Evolutionary conservation across 2,888 invertebrate species (phyloP).

Genomic region (Limnephilus auricula): DNA sequence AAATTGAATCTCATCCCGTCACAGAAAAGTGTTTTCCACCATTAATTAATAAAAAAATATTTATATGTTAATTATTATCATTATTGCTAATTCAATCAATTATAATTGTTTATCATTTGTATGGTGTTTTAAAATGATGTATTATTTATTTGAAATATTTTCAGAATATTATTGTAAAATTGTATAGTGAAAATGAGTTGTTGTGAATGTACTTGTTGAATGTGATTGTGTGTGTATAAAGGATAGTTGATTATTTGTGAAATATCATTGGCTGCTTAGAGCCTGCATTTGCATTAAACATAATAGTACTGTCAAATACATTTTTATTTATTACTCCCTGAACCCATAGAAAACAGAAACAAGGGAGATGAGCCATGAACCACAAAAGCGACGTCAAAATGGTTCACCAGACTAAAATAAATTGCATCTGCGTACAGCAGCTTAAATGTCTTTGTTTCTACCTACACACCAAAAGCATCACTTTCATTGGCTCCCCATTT

Average conservation of each 20-base stretch:
- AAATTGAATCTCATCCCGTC: constrained; percentile 54
- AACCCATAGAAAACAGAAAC: no score
- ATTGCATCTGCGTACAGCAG: no score
- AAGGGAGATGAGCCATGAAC: no score
- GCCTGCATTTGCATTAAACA: constrained; percentile 63
- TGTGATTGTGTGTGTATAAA: constrained; percentile 61
- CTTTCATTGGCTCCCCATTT: no score
- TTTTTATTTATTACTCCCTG: constrained; percentile 44
- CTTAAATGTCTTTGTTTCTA: no score
- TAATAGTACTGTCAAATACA: constrained; percentile 43
- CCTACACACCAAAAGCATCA: no score
- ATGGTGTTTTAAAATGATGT: constrained; percentile 13
- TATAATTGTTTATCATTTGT: constrained; percentile 9
- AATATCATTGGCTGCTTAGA: constrained; percentile 60
- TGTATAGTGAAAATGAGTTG: constrained; percentile 54
- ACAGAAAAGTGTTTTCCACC: constrained; percentile 5
- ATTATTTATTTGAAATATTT: constrained; percentile 59
- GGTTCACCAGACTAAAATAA: no score
- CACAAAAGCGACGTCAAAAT: no score
- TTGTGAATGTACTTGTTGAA: constrained; percentile 53
- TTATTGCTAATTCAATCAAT: not conserved
- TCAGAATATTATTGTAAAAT: constrained; percentile 58
- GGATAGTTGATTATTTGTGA: constrained; percentile 62
- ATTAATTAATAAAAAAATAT: not conserved
- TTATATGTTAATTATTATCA: constrained; percentile 34